Conservation (phyloP, 2,797 vertebrate species). For the Brachyrhaphis roseni region DNA sequence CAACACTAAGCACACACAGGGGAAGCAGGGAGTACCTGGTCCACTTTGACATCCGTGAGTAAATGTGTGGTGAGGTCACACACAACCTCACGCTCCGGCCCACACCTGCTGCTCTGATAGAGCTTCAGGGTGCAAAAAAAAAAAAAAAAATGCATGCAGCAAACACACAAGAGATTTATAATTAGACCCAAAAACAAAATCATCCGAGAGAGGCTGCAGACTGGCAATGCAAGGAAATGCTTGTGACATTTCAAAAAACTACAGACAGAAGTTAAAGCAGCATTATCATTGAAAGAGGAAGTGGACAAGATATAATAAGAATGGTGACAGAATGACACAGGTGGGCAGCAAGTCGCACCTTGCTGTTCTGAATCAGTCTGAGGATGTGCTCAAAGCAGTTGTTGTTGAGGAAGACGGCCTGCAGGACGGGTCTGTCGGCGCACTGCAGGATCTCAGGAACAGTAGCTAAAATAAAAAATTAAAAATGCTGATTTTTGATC, state of each 20-base stretch:
- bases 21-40: slow-evolving; percentile 83
- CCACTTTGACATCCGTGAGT: slow-evolving; percentile 89
- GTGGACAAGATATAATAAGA: slow-evolving; percentile 14
- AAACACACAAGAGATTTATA: slow-evolving; percentile 58
- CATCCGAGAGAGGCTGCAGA: slow-evolving; percentile 20
- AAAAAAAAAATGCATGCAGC: slow-evolving; percentile 34
- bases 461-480: slow-evolving; percentile 77
- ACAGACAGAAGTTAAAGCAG: slow-evolving; percentile 18
- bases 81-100: slow-evolving; percentile 76
- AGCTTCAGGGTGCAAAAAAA: slow-evolving; percentile 83
- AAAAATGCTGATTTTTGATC: slow-evolving; percentile 21
- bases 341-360: slow-evolving; percentile 81
- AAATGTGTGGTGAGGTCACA: slow-evolving; percentile 81
- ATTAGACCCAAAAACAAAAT: slow-evolving; percentile 47
- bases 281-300: slow-evolving; percentile 30
- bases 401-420: slow-evolving; percentile 96
- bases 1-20: slow-evolving; percentile 37
- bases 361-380: slow-evolving; percentile 97
- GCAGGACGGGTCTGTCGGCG: slow-evolving; percentile 90
- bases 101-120: slow-evolving; percentile 86
- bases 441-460: slow-evolving; percentile 94
- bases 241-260: slow-evolving; percentile 20
- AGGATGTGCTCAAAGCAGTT: slow-evolving; percentile 99
- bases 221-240: neutral
- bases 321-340: slow-evolving; percentile 30